Evolutionary conservation across 2,113 vertebrate species (phyloP).

Genomic region (Aptenodytes patagonicus): DNA sequence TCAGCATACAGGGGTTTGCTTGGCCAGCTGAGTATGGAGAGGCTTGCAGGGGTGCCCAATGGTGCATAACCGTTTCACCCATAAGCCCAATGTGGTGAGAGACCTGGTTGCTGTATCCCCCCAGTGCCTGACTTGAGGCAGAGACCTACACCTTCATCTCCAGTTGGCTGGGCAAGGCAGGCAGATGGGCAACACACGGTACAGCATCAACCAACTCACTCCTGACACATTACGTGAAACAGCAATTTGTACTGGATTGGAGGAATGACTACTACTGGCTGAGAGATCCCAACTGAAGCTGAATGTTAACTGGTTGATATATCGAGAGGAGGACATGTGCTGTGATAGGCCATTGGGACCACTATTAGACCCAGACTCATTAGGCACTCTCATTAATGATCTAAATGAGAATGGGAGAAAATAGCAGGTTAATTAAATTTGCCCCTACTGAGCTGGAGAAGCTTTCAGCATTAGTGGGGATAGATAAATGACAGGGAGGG

Average conservation of each 20-base stretch:
- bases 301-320: not conserved
- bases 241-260: not conserved
- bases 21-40: not conserved
- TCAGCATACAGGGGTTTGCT: not conserved
- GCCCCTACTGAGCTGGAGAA: not conserved
- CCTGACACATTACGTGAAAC: rapidly evolving
- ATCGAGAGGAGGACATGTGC: not conserved
- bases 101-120: not conserved
- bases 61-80: not conserved
- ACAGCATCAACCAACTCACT: not conserved
- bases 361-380: not conserved
- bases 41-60: not conserved
- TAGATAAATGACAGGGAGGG: not conserved
- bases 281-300: not conserved
- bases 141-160: not conserved
- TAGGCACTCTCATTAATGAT: not conserved
- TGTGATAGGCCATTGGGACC: not conserved
- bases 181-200: not conserved
- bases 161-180: not conserved
- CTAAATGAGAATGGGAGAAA: not conserved
- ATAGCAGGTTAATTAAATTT: conserved; percentile 33
- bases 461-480: not conserved
- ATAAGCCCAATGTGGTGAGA: not conserved
- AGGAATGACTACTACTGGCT: not conserved
- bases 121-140: not conserved